A percentile compares a stretch with the other conserved stretches of the same genome.
These are phyloP conservation scores for Neolamprologus sp. DNA, from an alignment of 2,113 vertebrate genomes.

Conservation along the genomic window DNA sequence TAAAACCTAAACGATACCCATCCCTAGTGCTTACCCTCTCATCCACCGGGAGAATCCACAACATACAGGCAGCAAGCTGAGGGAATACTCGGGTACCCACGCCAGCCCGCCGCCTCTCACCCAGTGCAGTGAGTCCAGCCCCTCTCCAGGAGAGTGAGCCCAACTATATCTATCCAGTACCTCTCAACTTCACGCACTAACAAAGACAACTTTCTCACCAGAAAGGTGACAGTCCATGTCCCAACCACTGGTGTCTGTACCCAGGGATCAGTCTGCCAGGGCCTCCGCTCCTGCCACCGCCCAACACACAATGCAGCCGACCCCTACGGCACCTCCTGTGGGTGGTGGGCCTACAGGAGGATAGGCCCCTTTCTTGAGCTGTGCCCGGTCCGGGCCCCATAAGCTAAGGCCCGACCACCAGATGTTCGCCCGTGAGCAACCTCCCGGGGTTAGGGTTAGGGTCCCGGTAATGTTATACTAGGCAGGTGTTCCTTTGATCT, in stretches of 20 bases:
- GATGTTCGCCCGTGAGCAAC: neutral
- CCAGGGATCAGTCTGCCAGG: neutral
- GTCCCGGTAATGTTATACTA: neutral
- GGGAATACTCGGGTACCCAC: neutral
- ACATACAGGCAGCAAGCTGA: accelerated
- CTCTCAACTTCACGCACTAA: neutral
- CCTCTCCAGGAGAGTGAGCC: neutral
- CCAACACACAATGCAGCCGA: neutral
- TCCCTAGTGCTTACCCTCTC: accelerated
- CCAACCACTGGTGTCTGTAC: accelerated
- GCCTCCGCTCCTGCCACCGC: neutral
- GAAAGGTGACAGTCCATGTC: neutral
- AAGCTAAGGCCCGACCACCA: accelerated
- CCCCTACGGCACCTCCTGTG: neutral
- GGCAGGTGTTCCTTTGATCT: neutral
- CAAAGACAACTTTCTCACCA: neutral
- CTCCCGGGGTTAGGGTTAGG: neutral
- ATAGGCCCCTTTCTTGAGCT: neutral
- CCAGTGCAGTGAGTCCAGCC: neutral
- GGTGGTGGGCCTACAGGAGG: neutral
- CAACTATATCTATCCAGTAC: neutral
- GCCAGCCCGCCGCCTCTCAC: neutral
- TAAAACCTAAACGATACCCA: too few species aligned
- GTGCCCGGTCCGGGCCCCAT: neutral
- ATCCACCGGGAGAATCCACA: neutral